A percentile compares a stretch with the other conserved stretches of the same genome.
phyloP scores from a whole-genome alignment of 2,797 vertebrate species.

The Tenualosa ilisha region DNA sequence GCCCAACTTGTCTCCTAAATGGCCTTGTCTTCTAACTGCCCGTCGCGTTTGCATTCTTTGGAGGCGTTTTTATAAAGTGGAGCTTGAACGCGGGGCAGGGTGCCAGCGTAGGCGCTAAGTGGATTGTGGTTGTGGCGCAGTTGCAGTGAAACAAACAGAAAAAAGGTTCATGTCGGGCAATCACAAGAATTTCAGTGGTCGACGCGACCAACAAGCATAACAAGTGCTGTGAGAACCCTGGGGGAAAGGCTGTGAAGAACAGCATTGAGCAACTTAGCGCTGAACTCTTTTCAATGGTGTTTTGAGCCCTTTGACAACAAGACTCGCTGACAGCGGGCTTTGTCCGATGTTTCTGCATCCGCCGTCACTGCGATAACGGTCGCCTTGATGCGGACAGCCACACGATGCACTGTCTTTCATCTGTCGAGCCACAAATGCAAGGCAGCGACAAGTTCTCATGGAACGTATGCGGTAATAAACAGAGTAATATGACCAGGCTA shows the following conservation, averaged over 20 bases:
- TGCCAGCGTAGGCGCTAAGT: constrained; percentile 63
- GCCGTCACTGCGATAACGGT: constrained; percentile 52
- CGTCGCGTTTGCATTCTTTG: constrained; percentile 34
- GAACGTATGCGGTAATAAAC: constrained; percentile 62
- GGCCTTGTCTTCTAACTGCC: too few relatives aligned
- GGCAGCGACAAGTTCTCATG: constrained; percentile 63
- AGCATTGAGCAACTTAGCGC: background rate
- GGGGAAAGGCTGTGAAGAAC: background rate
- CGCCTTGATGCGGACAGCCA: constrained; percentile 56
- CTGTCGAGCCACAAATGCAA: constrained; percentile 57
- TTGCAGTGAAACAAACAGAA: constrained; percentile 33
- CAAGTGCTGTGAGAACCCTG: constrained; percentile 43
- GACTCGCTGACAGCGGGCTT: constrained; percentile 52
- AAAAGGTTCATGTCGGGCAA: constrained; percentile 27
- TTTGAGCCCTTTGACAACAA: background rate
- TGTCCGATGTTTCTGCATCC: constrained; percentile 57
- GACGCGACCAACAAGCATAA: constrained; percentile 38
- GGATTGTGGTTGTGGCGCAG: constrained; percentile 39
- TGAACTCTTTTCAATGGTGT: background rate
- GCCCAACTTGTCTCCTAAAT: constrained; percentile 51
- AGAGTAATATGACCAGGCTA: constrained; percentile 63
- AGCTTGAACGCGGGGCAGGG: constrained; percentile 54
- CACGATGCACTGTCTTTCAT: constrained; percentile 59
- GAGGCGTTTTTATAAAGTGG: constrained; percentile 61
- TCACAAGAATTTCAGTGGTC: constrained; percentile 28